A percentile compares a stretch with the other conserved stretches of the same genome.
Evolutionary conservation across 92 coral and sea anemone species (phyloP).

Genomic region (Umimayanthus kanabou): DNA sequence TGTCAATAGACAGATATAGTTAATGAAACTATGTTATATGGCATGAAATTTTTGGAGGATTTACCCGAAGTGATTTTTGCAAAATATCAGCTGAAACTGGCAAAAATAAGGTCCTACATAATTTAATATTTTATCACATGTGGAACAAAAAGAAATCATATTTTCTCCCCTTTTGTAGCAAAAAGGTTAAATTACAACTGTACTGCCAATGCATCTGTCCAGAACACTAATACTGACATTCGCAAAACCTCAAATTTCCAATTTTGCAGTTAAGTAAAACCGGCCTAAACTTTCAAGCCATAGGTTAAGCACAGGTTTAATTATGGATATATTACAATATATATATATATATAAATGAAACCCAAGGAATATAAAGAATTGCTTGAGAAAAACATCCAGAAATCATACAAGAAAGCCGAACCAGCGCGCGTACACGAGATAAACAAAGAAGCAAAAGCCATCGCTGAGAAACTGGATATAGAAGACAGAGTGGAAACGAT

Average conservation of each 20-base stretch:
- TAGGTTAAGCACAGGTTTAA: neutral
- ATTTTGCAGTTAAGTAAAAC: neutral
- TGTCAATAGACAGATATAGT: neutral
- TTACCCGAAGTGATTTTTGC: neutral
- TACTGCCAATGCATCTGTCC: neutral
- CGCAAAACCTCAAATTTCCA: too few relatives aligned
- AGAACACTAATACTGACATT: neutral
- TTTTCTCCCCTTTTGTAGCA: too few relatives aligned
- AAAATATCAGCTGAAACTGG: neutral
- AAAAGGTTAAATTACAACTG: neutral
- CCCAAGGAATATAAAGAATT: too few relatives aligned
- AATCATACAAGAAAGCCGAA: too few relatives aligned
- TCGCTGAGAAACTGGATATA: too few relatives aligned
- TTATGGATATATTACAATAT: neutral
- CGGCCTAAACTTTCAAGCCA: neutral
- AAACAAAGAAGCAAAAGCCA: too few relatives aligned
- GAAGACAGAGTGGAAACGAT: too few relatives aligned
- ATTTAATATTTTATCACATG: neutral
- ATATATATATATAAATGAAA: too few relatives aligned
- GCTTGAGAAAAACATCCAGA: too few relatives aligned
- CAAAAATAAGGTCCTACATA: neutral
- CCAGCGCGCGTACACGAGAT: too few relatives aligned
- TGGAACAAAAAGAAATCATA: too few relatives aligned
- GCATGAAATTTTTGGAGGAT: neutral
- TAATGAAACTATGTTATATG: neutral